phyloP scores from a whole-genome alignment of 2,888 invertebrate species.

The Chaitophorus viminalis region DNA sequence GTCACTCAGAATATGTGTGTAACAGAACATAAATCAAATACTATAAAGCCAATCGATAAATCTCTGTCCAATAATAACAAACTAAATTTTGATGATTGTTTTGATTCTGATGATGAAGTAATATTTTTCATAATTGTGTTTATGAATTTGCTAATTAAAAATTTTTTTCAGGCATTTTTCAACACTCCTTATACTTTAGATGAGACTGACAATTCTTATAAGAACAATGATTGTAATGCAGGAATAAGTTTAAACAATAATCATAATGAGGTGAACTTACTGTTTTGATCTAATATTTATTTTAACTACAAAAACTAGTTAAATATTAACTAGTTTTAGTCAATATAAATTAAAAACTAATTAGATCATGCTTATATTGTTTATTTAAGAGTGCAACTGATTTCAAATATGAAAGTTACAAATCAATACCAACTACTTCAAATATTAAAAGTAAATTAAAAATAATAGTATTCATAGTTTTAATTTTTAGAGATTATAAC shows the following conservation, averaged over 20 bases:
- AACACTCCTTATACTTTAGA: background rate
- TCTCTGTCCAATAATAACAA: background rate
- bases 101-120: conserved; percentile 57
- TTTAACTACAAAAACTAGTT: background rate
- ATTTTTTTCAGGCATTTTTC: conserved; percentile 37
- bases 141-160: background rate
- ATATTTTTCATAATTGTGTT: background rate
- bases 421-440: background rate
- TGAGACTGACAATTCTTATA: background rate
- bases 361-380: background rate
- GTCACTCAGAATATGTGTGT: background rate
- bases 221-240: background rate
- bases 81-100: conserved; percentile 34
- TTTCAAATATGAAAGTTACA: background rate
- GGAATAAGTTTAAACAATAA: background rate
- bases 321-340: background rate
- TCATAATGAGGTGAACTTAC: conserved; percentile 2
- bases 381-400: conserved; percentile 1
- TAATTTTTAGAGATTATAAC: no score
- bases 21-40: background rate
- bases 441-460: conserved; percentile 29
- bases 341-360: background rate
- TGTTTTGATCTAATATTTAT: background rate
- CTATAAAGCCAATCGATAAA: background rate
- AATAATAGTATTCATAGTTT: no score